Percentiles rank a stretch among this genome's conserved stretches.
Evolutionary conservation across 2,113 vertebrate species (phyloP).

Genomic region (Danionella cerebrum): DNA sequence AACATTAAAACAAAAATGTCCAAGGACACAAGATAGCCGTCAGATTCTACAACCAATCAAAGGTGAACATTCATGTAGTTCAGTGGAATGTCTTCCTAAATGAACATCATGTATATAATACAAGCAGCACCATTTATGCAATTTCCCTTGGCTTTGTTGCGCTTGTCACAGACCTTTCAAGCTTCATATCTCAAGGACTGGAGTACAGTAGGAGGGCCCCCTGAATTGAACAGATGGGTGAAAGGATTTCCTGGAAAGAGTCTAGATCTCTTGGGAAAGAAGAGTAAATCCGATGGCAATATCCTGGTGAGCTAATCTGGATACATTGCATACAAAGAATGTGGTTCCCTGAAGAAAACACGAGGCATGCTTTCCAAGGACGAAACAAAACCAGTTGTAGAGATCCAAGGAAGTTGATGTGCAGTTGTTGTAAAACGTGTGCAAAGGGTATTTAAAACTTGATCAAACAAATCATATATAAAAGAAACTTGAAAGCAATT

Average conservation of each 20-base stretch:
- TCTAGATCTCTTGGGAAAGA: background rate
- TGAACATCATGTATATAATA: background rate
- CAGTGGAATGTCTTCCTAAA: background rate
- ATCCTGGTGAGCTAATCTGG: background rate
- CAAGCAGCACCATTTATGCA: conserved; percentile 29
- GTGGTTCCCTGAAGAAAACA: background rate
- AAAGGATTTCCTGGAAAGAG: conserved; percentile 9
- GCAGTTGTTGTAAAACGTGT: no score
- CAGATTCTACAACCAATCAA: background rate
- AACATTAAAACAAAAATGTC: conserved; percentile 16
- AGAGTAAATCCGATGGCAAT: background rate
- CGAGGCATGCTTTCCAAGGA: no score
- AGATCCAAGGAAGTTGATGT: background rate
- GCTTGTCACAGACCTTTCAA: conserved; percentile 45
- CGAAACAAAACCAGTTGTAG: background rate
- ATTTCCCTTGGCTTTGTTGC: conserved; percentile 39
- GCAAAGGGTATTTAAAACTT: no score
- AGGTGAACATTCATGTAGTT: background rate
- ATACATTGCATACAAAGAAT: background rate
- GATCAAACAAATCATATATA: no score
- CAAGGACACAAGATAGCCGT: background rate
- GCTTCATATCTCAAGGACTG: background rate
- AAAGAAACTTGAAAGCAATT: no score
- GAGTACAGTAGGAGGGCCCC: background rate
- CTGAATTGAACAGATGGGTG: background rate